phyloP scores from a whole-genome alignment of 2,113 vertebrate species.

The Seriola aureovittata region DNA sequence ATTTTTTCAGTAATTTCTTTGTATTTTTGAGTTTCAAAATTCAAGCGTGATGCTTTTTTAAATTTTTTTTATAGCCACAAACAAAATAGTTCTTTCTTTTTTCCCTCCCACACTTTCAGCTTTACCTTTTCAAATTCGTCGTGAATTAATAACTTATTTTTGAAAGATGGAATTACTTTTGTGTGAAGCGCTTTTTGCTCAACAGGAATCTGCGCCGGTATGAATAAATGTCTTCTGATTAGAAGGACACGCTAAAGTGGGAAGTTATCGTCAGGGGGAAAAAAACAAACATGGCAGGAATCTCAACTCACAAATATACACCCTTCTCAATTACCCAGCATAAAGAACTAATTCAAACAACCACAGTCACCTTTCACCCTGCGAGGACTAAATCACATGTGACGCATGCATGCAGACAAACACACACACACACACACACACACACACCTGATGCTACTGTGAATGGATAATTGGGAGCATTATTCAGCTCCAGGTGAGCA shows the following conservation, averaged over 20 bases:
- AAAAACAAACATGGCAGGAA: constrained; percentile 48
- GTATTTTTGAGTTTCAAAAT: background rate
- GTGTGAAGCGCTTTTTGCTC: background rate
- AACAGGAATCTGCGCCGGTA: constrained; percentile 1
- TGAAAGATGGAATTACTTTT: constrained; percentile 1
- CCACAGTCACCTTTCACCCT: constrained; percentile 32
- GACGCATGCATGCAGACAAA: too few relatives aligned
- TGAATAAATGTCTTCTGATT: constrained; percentile 31
- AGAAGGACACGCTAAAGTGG: constrained; percentile 10
- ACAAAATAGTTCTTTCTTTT: background rate
- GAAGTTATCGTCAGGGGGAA: constrained; percentile 8
- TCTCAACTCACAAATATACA: constrained; percentile 36
- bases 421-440: background rate
- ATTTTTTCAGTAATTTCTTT: background rate
- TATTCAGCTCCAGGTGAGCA: constrained; percentile 45
- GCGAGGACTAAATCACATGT: constrained; percentile 11
- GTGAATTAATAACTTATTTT: constrained; percentile 3
- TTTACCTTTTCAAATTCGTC: background rate
- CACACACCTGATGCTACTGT: background rate
- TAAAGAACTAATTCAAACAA: constrained; percentile 56
- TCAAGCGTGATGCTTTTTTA: background rate
- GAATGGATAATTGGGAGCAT: constrained; percentile 55
- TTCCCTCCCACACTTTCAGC: background rate
- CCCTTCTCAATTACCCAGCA: constrained; percentile 44
- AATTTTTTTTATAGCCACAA: background rate